Conservation (phyloP, 2,797 vertebrate species). For the Rhinogobio ventralis region DNA sequence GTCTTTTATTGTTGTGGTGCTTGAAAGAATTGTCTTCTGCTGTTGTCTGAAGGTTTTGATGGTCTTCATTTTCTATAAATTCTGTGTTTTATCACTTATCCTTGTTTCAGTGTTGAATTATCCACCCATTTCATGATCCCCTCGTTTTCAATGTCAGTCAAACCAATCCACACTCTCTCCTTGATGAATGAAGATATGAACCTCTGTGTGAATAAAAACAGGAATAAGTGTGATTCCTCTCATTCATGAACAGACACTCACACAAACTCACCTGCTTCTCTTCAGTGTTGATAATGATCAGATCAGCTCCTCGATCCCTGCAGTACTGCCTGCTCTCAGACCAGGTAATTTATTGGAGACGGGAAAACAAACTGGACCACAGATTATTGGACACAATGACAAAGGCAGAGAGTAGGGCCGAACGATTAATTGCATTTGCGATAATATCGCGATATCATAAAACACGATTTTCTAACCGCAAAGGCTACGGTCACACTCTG, state of each 20-base stretch:
- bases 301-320: not conserved
- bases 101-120: not conserved
- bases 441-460: too few species aligned
- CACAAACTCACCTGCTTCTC: not conserved
- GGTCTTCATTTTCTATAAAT: too few species aligned
- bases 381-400: too few species aligned
- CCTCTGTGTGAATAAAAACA: not conserved
- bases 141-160: not conserved
- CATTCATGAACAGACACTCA: not conserved
- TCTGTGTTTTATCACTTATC: not conserved
- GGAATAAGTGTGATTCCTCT: not conserved
- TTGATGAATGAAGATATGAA: not conserved
- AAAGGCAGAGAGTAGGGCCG: too few species aligned
- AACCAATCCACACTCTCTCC: constrained; percentile 9
- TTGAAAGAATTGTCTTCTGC: too few species aligned
- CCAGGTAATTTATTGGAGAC: too few species aligned
- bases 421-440: too few species aligned
- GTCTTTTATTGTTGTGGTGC: too few species aligned
- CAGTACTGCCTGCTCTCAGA: not conserved
- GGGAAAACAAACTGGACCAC: too few species aligned
- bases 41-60: too few species aligned
- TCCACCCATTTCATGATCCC: not conserved
- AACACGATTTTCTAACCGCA: too few species aligned
- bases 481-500: too few species aligned
- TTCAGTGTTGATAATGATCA: not conserved